phyloP scores from a whole-genome alignment of 2,888 invertebrate species.

The Lacanobia oleracea region DNA sequence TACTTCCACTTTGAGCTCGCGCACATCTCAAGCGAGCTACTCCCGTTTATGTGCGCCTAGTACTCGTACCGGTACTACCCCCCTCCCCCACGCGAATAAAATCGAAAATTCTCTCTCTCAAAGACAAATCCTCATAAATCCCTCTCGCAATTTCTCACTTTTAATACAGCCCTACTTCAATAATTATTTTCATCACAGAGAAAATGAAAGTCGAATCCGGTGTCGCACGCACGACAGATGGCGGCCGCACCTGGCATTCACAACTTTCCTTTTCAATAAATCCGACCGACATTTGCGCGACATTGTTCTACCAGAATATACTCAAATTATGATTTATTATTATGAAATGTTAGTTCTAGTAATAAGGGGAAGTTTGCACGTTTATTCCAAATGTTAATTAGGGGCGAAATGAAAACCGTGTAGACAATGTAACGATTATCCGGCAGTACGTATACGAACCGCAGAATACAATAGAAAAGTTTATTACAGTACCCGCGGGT shows the following conservation, averaged over 20 bases:
- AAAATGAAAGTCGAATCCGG: conserved; percentile 73
- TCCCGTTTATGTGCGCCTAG: conserved; percentile 60
- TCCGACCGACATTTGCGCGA: conserved; percentile 68
- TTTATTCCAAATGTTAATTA: conserved; percentile 73
- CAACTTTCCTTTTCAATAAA: conserved; percentile 85
- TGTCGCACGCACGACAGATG: conserved; percentile 74
- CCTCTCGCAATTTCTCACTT: conserved; percentile 61
- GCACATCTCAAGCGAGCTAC: conserved; percentile 62
- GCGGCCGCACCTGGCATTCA: conserved; percentile 76
- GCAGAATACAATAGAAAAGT: conserved; percentile 85
- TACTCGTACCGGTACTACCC: conserved; percentile 1
- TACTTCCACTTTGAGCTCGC: conserved; percentile 68
- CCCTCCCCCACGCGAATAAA: conserved; percentile 51
- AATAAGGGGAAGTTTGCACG: conserved; percentile 57
- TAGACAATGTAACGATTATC: conserved; percentile 68
- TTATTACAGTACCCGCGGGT: conserved; percentile 84
- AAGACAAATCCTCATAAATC: conserved; percentile 65
- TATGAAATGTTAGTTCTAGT: conserved; percentile 60
- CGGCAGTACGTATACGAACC: conserved; percentile 73
- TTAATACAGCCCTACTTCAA: conserved; percentile 70
- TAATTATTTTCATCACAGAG: conserved; percentile 74
- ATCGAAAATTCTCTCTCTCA: conserved; percentile 63
- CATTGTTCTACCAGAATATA: conserved; percentile 66
- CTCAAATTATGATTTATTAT: conserved; percentile 69
- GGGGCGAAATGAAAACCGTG: conserved; percentile 70